Conservation (phyloP, 2,797 vertebrate genomes). For the Hirundo rustica region DNA sequence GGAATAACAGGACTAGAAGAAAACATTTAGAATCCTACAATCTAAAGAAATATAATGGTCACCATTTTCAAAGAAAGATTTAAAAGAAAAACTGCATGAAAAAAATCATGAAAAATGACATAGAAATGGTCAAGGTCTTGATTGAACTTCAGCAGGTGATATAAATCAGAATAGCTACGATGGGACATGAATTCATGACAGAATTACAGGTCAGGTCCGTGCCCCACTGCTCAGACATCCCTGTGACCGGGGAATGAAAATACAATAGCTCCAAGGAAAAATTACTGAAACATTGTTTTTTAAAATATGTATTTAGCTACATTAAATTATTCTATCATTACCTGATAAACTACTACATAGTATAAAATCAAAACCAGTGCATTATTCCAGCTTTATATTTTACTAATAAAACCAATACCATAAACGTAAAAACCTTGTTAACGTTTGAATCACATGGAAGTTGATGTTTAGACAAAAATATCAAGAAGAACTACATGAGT, state of each 20-base stretch:
- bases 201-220: not conserved
- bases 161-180: not conserved
- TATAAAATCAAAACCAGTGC: not conserved
- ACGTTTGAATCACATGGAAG: not conserved
- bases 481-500: not conserved
- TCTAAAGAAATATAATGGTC: not conserved
- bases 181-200: not conserved
- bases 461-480: not conserved
- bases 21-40: not conserved
- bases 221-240: not conserved
- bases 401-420: not conserved
- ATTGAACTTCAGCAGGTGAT: not conserved
- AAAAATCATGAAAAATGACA: not conserved
- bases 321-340: not conserved
- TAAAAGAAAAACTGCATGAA: not conserved
- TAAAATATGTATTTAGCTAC: not conserved
- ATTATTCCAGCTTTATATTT: not conserved
- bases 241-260: not conserved
- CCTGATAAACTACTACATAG: not conserved
- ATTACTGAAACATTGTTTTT: not conserved
- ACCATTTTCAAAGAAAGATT: not conserved
- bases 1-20: not conserved
- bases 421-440: not conserved
- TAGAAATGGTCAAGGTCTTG: not conserved
- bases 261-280: not conserved